Conservation (phyloP, 2,888 invertebrate species). For the Archips xylosteana region DNA sequence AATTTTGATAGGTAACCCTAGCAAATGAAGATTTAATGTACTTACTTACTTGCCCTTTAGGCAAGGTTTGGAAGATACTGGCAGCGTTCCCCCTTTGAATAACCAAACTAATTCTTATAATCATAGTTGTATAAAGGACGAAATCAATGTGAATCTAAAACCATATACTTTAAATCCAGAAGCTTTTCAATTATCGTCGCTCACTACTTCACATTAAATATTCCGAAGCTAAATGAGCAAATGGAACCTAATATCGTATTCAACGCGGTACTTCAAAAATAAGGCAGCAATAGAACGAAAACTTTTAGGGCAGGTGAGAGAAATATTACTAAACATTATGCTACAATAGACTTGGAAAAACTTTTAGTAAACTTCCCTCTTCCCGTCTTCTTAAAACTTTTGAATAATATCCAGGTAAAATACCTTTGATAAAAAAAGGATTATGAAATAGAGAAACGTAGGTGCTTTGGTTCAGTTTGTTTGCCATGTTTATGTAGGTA, state of each 20-base stretch:
- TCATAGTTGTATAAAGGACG: no score
- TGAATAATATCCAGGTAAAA: constrained; percentile 10
- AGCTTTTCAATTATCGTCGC: neutral
- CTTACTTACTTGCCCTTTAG: no score
- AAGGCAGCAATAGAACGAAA: constrained; percentile 16
- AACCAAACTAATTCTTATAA: no score
- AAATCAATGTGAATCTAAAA: no score
- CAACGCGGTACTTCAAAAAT: constrained; percentile 16
- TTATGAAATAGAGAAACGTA: neutral
- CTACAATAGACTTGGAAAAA: constrained; percentile 29
- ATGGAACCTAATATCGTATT: constrained; percentile 28
- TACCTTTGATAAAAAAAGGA: neutral
- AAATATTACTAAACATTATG: constrained; percentile 32
- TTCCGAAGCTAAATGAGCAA: constrained; percentile 19
- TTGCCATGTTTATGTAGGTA: no score
- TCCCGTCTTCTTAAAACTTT: constrained; percentile 4
- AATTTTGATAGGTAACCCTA: no score
- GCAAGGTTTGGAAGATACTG: no score
- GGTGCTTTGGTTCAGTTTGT: neutral
- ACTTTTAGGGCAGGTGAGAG: constrained; percentile 23
- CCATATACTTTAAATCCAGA: no score
- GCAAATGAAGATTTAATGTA: no score
- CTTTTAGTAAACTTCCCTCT: constrained; percentile 19
- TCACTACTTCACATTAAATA: neutral
- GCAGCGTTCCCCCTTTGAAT: no score